Percentiles rank a stretch among this genome's conserved stretches.
Conservation (phyloP, 2,113 vertebrate species). For the Caracal caracal region DNA sequence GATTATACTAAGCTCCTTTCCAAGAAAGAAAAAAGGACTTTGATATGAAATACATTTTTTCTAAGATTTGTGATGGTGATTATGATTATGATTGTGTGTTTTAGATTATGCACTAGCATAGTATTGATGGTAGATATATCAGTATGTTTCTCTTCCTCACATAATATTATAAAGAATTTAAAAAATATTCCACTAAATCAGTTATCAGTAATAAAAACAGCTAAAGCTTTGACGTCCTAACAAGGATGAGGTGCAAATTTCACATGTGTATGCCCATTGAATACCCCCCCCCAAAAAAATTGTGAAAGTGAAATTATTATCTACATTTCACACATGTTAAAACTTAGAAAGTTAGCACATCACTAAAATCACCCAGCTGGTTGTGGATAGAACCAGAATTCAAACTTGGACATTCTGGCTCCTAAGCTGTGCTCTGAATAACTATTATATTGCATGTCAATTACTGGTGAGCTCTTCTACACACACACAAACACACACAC, state of each 20-base stretch:
- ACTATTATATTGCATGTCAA: neutral
- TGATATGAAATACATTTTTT: neutral
- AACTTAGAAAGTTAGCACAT: neutral
- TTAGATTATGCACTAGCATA: neutral
- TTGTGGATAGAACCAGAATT: neutral
- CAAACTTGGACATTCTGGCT: neutral
- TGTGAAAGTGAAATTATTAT: neutral
- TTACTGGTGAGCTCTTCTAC: neutral
- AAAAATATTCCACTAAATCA: neutral
- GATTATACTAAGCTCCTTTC: neutral
- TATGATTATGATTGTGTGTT: neutral
- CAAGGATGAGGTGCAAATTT: neutral
- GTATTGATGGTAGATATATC: neutral
- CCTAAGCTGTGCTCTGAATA: neutral
- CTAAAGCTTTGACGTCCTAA: neutral
- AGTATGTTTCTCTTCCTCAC: neutral
- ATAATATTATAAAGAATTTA: neutral
- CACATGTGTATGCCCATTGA: neutral
- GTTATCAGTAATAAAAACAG: constrained; percentile 18
- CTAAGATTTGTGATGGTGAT: neutral
- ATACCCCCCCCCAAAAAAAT: neutral
- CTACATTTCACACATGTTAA: neutral
- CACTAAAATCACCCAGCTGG: neutral
- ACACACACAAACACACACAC: no score
- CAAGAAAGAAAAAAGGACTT: neutral